A percentile compares a stretch with the other conserved stretches of the same genome.
phyloP scores from a whole-genome alignment of 2,797 vertebrate genomes.

The Luscinia megarhynchos region DNA sequence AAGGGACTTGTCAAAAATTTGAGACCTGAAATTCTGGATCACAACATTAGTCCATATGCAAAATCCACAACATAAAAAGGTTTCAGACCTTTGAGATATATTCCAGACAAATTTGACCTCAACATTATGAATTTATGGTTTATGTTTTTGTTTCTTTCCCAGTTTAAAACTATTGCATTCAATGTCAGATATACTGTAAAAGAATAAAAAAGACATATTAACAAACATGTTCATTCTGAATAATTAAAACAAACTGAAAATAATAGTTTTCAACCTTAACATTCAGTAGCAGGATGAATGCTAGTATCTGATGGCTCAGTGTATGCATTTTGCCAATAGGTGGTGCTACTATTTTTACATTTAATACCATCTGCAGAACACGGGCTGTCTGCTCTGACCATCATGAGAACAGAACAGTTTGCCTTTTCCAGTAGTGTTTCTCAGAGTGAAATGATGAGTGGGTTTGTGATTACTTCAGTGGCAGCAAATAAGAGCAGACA shows the following conservation, averaged over 20 bases:
- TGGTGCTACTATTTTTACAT: conserved; percentile 64
- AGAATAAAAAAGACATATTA: neutral
- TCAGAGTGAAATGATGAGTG: neutral
- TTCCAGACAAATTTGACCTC: neutral
- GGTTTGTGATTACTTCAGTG: neutral
- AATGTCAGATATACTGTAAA: neutral
- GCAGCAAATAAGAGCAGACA: neutral
- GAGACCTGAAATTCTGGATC: neutral
- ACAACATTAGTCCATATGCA: neutral
- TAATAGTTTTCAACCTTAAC: neutral
- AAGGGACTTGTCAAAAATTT: neutral
- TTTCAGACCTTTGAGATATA: neutral
- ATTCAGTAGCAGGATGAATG: neutral
- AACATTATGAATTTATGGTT: neutral
- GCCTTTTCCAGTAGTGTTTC: neutral
- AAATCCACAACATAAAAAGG: neutral
- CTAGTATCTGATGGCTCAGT: neutral
- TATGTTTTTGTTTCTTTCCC: neutral
- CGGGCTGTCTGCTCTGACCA: neutral
- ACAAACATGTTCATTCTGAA: neutral
- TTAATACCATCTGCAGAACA: neutral
- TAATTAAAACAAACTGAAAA: neutral
- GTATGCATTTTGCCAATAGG: conserved; percentile 48
- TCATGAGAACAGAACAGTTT: neutral
- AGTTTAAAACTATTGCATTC: neutral